Conservation (phyloP, 2,888 invertebrate species). For the Oxytorus armatus region DNA sequence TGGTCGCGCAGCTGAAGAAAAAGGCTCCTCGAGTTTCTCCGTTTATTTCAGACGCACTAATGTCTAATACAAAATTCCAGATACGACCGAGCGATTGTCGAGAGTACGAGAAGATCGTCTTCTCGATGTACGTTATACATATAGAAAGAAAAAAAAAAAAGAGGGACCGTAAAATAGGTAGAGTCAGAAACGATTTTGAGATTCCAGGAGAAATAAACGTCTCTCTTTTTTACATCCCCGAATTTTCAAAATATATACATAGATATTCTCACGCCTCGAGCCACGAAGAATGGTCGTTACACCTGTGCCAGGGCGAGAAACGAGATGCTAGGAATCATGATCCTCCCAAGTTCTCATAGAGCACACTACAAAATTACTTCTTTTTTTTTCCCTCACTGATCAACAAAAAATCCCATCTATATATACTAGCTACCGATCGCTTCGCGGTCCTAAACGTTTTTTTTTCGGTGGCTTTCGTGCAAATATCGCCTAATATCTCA, state of each 20-base stretch:
- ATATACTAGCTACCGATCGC: conserved; percentile 47
- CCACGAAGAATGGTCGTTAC: conserved; percentile 13
- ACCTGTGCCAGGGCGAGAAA: conserved; percentile 55
- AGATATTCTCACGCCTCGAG: conserved; percentile 42
- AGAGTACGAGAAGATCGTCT: too few relatives aligned
- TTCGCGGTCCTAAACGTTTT: conserved; percentile 3
- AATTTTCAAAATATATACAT: not conserved
- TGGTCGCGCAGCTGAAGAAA: conserved; percentile 37
- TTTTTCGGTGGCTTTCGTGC: conserved; percentile 32
- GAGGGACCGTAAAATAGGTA: conserved; percentile 35
- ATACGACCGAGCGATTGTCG: conserved; percentile 59
- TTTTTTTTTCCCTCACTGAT: not conserved
- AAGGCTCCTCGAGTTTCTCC: conserved; percentile 18
- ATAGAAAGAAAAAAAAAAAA: too few relatives aligned
- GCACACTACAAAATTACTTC: not conserved
- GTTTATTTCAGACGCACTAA: conserved; percentile 48
- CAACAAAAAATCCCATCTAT: not conserved
- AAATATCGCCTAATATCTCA: conserved; percentile 50
- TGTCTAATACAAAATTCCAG: conserved; percentile 70
- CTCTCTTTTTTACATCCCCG: conserved; percentile 44
- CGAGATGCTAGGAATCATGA: conserved; percentile 49
- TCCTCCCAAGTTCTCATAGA: conserved; percentile 25
- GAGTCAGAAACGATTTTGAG: conserved; percentile 53
- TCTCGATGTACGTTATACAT: too few relatives aligned
- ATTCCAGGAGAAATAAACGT: conserved; percentile 56